Conservation (phyloP, 2,888 invertebrate genomes). For the Ophion slaviceki region DNA sequence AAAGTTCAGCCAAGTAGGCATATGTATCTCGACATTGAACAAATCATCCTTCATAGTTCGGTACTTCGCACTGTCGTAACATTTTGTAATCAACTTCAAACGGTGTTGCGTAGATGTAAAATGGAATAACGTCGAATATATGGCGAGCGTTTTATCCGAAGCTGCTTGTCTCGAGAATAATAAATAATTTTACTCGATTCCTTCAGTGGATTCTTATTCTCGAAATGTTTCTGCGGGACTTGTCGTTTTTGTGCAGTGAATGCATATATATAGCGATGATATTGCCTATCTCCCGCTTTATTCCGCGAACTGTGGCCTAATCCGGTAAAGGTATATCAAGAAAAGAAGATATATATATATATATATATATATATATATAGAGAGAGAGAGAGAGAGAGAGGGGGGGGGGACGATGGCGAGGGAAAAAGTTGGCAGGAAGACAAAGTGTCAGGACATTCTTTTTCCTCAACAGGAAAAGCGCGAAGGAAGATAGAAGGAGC, state of each 20-base stretch:
- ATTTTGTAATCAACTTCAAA: conserved; percentile 37
- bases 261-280: conserved; percentile 20
- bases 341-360: conserved; percentile 16
- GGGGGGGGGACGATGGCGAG: not conserved
- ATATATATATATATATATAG: not conserved
- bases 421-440: conserved; percentile 55
- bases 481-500: conserved; percentile 28
- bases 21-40: too few species aligned
- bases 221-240: conserved; percentile 35
- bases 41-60: conserved; percentile 19
- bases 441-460: conserved; percentile 61
- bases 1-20: too few species aligned
- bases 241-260: conserved; percentile 9
- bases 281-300: conserved; percentile 50
- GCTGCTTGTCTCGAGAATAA: conserved; percentile 6
- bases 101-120: conserved; percentile 21
- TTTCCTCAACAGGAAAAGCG: conserved; percentile 48
- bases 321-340: conserved; percentile 55
- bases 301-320: conserved; percentile 40
- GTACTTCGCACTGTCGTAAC: conserved; percentile 1
- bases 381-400: conserved; percentile 13
- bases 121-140: conserved; percentile 10
- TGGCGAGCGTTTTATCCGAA: conserved; percentile 10
- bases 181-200: conserved; percentile 57
- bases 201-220: conserved; percentile 52